Percentiles rank a stretch among this genome's conserved stretches.
Conservation (phyloP, 2,113 vertebrate species). For the Megalops atlanticus region DNA sequence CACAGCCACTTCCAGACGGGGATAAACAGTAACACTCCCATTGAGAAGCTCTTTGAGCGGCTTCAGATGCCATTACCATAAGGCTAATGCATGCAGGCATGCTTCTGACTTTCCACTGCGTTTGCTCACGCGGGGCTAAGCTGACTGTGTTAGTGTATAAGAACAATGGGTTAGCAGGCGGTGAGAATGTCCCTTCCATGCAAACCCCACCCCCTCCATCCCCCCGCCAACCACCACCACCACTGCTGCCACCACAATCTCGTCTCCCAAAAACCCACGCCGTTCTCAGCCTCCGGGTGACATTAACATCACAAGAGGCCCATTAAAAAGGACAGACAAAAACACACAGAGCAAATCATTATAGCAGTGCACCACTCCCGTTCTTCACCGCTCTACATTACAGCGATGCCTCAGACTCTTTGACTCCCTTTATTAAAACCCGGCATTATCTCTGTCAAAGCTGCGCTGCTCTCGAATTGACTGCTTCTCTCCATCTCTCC, state of each 20-base stretch:
- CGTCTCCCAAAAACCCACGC: not conserved
- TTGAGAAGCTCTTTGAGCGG: no score
- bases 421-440: not conserved
- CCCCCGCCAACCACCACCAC: not conserved
- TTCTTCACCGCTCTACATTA: not conserved
- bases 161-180: not conserved
- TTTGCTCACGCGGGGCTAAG: no score
- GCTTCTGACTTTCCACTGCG: not conserved
- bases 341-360: not conserved
- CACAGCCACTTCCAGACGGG: no score
- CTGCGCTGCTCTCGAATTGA: no score
- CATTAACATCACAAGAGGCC: not conserved
- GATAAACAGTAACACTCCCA: no score
- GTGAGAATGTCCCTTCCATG: not conserved
- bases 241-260: not conserved
- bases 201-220: not conserved
- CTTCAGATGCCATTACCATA: not conserved
- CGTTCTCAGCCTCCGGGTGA: not conserved
- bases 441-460: not conserved
- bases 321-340: not conserved
- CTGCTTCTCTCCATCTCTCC: not conserved
- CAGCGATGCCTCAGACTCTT: not conserved
- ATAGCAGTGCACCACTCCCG: not conserved
- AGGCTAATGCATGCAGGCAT: not conserved
- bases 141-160: no score